phyloP scores from a whole-genome alignment of 2,888 invertebrate species.

The Odontomyia ornata region DNA sequence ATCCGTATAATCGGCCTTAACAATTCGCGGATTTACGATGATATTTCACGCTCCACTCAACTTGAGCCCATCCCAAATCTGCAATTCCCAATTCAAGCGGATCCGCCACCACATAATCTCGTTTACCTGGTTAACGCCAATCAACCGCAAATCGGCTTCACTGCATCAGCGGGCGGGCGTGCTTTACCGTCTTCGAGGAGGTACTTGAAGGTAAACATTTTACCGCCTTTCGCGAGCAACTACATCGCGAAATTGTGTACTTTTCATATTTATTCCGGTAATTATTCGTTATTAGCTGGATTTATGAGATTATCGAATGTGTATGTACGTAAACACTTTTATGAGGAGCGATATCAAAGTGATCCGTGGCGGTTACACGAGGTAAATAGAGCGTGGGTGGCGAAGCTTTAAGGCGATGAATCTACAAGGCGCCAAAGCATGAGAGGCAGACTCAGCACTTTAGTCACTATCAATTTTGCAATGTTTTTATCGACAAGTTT shows the following conservation, averaged over 20 bases:
- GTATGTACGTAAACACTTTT: neutral
- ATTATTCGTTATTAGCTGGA: conserved; percentile 49
- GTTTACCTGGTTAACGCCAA: conserved; percentile 32
- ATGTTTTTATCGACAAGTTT: conserved; percentile 25
- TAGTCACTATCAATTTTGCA: neutral
- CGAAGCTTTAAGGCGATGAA: neutral
- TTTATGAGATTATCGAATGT: conserved; percentile 43
- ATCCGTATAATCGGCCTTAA: conserved; percentile 45
- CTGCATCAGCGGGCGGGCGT: conserved; percentile 2
- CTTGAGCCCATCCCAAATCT: neutral
- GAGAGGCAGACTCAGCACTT: neutral
- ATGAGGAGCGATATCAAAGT: conserved; percentile 36
- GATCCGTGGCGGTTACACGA: conserved; percentile 40
- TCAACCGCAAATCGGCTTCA: neutral
- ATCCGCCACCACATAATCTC: conserved; percentile 47
- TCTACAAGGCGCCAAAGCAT: neutral
- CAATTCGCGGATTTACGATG: conserved; percentile 44
- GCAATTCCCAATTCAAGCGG: neutral
- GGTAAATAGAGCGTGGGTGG: conserved; percentile 37
- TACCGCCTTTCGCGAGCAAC: conserved; percentile 33
- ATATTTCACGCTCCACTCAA: conserved; percentile 47
- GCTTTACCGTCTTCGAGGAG: conserved; percentile 34
- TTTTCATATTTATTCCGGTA: conserved; percentile 47
- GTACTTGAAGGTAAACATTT: conserved; percentile 23
- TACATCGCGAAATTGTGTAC: conserved; percentile 44